Percentiles rank a stretch among this genome's conserved stretches.
Conservation (phyloP, 2,797 vertebrate species). For the Crocidura indochinensis region DNA sequence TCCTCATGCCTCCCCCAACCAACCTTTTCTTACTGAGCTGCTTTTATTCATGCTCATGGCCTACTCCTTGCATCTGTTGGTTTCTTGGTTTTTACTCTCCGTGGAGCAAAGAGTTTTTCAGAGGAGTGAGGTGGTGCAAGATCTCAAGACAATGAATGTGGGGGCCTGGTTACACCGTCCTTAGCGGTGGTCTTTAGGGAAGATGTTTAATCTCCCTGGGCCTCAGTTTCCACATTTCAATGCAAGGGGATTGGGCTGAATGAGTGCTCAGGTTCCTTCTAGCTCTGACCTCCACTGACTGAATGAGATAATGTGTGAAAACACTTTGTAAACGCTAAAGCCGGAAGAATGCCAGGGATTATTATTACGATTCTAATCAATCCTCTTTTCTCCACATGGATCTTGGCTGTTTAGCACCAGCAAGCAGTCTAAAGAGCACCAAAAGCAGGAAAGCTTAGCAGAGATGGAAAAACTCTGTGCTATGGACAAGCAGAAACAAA, state of each 20-base stretch:
- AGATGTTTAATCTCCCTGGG: slow-evolving; percentile 19
- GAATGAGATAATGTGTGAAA: slow-evolving; percentile 82
- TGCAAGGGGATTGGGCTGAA: background rate
- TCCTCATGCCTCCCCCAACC: background rate
- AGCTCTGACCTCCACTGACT: slow-evolving; percentile 47
- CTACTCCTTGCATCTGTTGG: slow-evolving; percentile 85
- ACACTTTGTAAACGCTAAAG: slow-evolving; percentile 80
- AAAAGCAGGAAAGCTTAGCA: slow-evolving; percentile 58
- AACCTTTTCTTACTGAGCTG: slow-evolving; percentile 83
- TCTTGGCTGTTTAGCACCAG: slow-evolving; percentile 88
- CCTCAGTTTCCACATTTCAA: slow-evolving; percentile 76
- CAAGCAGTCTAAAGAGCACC: slow-evolving; percentile 76
- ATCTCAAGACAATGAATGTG: background rate
- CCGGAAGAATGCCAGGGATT: slow-evolving; percentile 77
- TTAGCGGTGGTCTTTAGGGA: slow-evolving; percentile 2
- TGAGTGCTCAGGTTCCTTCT: slow-evolving; percentile 32
- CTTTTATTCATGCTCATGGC: slow-evolving; percentile 78
- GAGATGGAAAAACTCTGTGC: slow-evolving; percentile 71
- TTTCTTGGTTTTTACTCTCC: slow-evolving; percentile 86
- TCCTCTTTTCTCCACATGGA: slow-evolving; percentile 89
- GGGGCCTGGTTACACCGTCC: background rate
- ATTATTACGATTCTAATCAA: slow-evolving; percentile 84
- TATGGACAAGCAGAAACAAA: background rate
- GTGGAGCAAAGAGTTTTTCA: slow-evolving; percentile 81
- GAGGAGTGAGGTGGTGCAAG: background rate